Conservation (phyloP, 1,140 invertebrate genomes). For the Drosophila punjabiensis region DNA sequence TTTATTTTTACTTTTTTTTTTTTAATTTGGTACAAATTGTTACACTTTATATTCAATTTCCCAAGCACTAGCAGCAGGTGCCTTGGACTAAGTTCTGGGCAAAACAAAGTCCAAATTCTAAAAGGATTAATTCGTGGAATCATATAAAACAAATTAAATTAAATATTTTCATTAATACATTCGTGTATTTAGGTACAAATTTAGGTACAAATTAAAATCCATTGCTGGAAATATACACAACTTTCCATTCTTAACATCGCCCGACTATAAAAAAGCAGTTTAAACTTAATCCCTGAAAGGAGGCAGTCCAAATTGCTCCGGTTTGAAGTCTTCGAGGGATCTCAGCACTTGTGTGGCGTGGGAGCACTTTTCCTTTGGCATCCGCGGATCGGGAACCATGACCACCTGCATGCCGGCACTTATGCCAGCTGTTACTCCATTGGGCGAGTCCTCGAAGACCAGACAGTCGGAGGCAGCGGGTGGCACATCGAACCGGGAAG, state of each 20-base stretch:
- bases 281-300: slow-evolving; percentile 86
- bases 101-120: too few species aligned
- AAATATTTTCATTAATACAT: background rate
- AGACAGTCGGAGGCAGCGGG: slow-evolving; percentile 91
- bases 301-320: slow-evolving; percentile 95
- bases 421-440: slow-evolving; percentile 92
- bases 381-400: slow-evolving; percentile 92
- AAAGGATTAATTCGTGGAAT: too few species aligned
- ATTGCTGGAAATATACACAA: slow-evolving; percentile 9
- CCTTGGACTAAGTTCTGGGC: too few species aligned
- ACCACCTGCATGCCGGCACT: slow-evolving; percentile 95
- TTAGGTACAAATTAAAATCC: slow-evolving; percentile 8
- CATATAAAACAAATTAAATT: background rate
- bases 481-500: slow-evolving; percentile 91
- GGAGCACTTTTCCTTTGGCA: slow-evolving; percentile 87
- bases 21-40: too few species aligned
- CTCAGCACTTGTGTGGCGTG: slow-evolving; percentile 91
- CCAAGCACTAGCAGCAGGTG: too few species aligned
- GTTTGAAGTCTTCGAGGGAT: slow-evolving; percentile 93
- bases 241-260: slow-evolving; percentile 24
- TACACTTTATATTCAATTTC: too few species aligned
- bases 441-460: slow-evolving; percentile 97
- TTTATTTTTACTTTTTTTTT: too few species aligned
- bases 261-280: background rate
- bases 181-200: background rate